These are phyloP conservation scores for Hartigia nigra DNA, from an alignment of 2,888 invertebrate species.

Conservation along the genomic window DNA sequence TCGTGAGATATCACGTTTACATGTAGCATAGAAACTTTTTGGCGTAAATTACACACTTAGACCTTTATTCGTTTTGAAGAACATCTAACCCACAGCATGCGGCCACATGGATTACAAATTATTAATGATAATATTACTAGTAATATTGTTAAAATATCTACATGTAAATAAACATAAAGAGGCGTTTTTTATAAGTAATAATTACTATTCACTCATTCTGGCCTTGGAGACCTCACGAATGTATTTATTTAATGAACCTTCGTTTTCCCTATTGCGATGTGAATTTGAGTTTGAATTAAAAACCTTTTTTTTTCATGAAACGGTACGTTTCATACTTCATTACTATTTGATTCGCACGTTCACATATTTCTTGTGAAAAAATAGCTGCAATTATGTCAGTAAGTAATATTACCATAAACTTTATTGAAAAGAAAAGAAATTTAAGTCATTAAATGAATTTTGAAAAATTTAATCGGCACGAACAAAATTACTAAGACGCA, in stretches of 20 bases:
- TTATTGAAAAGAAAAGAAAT: too few species aligned
- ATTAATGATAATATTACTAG: slow-evolving; percentile 49
- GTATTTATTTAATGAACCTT: not conserved
- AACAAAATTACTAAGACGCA: not conserved
- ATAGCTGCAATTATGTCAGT: too few species aligned
- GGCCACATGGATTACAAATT: slow-evolving; percentile 49
- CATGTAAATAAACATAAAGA: slow-evolving; percentile 62
- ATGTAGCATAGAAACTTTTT: slow-evolving; percentile 34
- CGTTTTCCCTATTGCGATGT: not conserved
- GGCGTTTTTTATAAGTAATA: slow-evolving; percentile 57
- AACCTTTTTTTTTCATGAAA: not conserved
- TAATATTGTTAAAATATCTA: slow-evolving; percentile 59
- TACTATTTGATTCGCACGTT: too few species aligned
- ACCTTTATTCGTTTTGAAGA: slow-evolving; percentile 42
- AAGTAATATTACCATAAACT: too few species aligned
- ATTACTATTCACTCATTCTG: slow-evolving; percentile 4
- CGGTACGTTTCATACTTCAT: too few species aligned
- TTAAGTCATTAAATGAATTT: not conserved
- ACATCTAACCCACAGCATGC: slow-evolving; percentile 47
- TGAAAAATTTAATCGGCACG: not conserved
- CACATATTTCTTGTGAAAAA: too few species aligned
- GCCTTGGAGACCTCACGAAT: not conserved
- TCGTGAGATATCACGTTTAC: slow-evolving; percentile 16
- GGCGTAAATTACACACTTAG: slow-evolving; percentile 49
- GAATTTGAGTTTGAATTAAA: not conserved